A percentile compares a stretch with the other conserved stretches of the same genome.
phyloP scores from a whole-genome alignment of 1,140 invertebrate species.

The Pseudomyrmex sp. region DNA sequence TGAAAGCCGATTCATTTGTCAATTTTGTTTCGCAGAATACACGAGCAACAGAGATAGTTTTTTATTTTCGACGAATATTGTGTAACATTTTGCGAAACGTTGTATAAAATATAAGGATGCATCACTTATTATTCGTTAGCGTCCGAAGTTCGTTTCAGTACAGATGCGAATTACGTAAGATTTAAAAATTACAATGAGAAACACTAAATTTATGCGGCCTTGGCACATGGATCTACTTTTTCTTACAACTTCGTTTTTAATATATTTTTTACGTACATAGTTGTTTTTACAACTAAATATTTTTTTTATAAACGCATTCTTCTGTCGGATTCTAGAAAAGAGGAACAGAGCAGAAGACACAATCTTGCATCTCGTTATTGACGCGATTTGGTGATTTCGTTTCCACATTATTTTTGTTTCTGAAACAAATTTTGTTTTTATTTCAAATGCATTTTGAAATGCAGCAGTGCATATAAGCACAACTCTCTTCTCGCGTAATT shows the following conservation, averaged over 20 bases:
- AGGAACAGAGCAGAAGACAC: no score
- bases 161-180: background rate
- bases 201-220: background rate
- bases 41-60: background rate
- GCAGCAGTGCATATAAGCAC: no score
- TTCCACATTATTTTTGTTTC: background rate
- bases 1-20: background rate
- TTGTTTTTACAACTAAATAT: no score
- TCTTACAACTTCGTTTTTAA: no score
- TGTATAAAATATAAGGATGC: background rate
- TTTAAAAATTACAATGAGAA: slow-evolving; percentile 28
- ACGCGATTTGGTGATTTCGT: background rate
- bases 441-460: no score
- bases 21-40: no score
- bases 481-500: no score
- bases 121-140: background rate
- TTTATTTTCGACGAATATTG: background rate
- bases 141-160: background rate
- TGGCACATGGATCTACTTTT: background rate
- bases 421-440: background rate
- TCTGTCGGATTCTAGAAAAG: no score
- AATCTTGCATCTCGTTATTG: background rate
- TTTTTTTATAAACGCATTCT: no score
- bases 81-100: background rate
- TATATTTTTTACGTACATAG: no score